A percentile compares a stretch with the other conserved stretches of the same genome.
Conservation (phyloP, 2,797 vertebrate genomes). For the Cephalopachus bancanus region DNA sequence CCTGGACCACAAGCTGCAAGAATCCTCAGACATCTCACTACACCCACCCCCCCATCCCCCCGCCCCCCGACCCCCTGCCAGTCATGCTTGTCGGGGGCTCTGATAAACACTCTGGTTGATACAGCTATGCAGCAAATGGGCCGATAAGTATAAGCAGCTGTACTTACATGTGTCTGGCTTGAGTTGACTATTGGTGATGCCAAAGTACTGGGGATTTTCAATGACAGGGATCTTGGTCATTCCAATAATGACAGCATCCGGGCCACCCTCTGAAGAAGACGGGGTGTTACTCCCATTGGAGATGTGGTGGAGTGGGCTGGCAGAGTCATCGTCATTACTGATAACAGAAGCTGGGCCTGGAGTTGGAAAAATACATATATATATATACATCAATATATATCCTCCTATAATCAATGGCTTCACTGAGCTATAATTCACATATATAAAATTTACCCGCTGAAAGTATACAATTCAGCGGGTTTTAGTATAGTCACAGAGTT, state of each 20-base stretch:
- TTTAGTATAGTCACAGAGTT: constrained; percentile 5
- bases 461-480: neutral
- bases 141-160: constrained; percentile 77
- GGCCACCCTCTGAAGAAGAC: constrained; percentile 97
- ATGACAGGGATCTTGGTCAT: constrained; percentile 99
- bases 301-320: constrained; percentile 98
- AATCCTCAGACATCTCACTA: constrained; percentile 57
- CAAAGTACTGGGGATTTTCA: constrained; percentile 99
- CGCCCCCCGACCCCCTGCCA: neutral
- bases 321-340: constrained; percentile 98
- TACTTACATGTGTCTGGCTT: constrained; percentile 99
- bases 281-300: constrained; percentile 99
- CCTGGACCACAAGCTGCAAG: constrained; percentile 29
- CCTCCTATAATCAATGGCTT: constrained; percentile 77
- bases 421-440: constrained; percentile 20
- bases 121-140: constrained; percentile 49
- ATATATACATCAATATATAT: constrained; percentile 57
- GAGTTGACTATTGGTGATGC: constrained; percentile 96
- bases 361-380: constrained; percentile 79
- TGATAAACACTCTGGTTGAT: constrained; percentile 58
- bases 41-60: neutral
- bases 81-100: constrained; percentile 5
- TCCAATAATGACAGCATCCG: constrained; percentile 97
- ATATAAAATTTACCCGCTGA: neutral
- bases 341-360: constrained; percentile 98